Conservation (phyloP, 2,888 invertebrate genomes). For the Ophion ellenae region DNA sequence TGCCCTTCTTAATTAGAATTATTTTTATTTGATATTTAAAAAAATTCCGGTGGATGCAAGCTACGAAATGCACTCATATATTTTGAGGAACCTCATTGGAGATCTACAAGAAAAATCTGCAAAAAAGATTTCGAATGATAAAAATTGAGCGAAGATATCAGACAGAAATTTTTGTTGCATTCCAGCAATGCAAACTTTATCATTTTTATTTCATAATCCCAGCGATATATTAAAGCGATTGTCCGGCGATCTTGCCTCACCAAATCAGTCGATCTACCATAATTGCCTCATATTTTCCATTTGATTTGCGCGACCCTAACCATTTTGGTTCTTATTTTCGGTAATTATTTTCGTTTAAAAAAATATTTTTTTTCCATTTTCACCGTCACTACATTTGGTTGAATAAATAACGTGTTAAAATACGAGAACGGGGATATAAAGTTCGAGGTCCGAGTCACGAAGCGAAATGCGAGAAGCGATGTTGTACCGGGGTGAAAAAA, state of each 20-base stretch:
- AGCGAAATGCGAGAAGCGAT: conserved; percentile 28
- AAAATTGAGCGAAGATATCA: not conserved
- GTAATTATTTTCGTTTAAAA: not conserved
- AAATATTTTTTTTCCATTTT: not conserved
- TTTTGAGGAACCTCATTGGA: too few relatives aligned
- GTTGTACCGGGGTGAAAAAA: conserved; percentile 28
- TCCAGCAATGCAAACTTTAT: not conserved
- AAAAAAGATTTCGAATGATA: not conserved
- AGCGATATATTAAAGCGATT: not conserved
- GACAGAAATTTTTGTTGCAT: not conserved
- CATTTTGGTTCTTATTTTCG: not conserved
- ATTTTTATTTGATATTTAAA: not conserved
- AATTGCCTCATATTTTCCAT: not conserved
- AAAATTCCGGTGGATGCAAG: not conserved
- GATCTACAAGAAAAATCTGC: not conserved
- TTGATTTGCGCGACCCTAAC: not conserved
- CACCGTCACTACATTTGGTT: not conserved
- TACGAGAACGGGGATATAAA: not conserved
- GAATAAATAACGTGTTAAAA: not conserved
- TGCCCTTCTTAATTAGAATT: too few relatives aligned
- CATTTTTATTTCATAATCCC: not conserved
- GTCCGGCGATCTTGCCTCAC: not conserved
- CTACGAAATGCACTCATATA: not conserved
- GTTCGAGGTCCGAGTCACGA: conserved; percentile 29
- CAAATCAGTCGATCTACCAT: not conserved